A percentile compares a stretch with the other conserved stretches of the same genome.
Conservation (phyloP, 1,140 invertebrate genomes). For the Intoshia linei region DNA sequence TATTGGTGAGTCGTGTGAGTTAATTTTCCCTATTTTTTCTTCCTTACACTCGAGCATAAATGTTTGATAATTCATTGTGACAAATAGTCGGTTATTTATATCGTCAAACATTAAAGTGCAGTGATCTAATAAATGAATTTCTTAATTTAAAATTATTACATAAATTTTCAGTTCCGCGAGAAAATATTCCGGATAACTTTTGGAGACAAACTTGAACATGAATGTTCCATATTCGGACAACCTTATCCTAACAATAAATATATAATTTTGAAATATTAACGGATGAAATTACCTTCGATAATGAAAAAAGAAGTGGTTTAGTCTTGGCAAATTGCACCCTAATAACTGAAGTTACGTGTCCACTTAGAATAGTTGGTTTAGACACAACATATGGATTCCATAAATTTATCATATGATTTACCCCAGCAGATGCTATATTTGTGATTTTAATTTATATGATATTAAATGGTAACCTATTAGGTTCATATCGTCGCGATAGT, state of each 20-base stretch:
- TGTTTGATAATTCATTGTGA: slow-evolving; percentile 18
- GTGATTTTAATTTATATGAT: no score
- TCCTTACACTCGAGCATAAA: slow-evolving; percentile 19
- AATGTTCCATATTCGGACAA: slow-evolving; percentile 21
- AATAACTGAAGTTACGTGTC: slow-evolving; percentile 20
- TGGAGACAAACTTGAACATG: slow-evolving; percentile 22
- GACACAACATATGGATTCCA: slow-evolving; percentile 23
- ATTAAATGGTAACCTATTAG: slow-evolving; percentile 14
- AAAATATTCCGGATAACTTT: slow-evolving; percentile 19
- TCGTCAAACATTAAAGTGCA: slow-evolving; percentile 17
- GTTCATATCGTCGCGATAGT: slow-evolving; percentile 16
- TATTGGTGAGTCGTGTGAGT: slow-evolving; percentile 20
- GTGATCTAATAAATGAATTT: no score
- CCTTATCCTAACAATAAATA: no score
- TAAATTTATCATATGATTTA: slow-evolving; percentile 18
- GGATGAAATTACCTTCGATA: no score
- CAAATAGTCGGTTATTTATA: slow-evolving; percentile 11
- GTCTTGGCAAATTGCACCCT: slow-evolving; percentile 17
- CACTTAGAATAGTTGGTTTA: slow-evolving; percentile 21
- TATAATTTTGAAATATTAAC: no score
- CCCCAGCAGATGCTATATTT: slow-evolving; percentile 19
- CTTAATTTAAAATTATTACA: no score
- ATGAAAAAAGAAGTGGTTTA: slow-evolving; percentile 17
- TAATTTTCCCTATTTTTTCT: slow-evolving; percentile 14
- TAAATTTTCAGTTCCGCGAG: slow-evolving; percentile 21